Percentiles rank a stretch among this genome's conserved stretches.
Evolutionary conservation across 2,888 invertebrate species (phyloP).

Genomic region (Allophyes oxyacanthae): DNA sequence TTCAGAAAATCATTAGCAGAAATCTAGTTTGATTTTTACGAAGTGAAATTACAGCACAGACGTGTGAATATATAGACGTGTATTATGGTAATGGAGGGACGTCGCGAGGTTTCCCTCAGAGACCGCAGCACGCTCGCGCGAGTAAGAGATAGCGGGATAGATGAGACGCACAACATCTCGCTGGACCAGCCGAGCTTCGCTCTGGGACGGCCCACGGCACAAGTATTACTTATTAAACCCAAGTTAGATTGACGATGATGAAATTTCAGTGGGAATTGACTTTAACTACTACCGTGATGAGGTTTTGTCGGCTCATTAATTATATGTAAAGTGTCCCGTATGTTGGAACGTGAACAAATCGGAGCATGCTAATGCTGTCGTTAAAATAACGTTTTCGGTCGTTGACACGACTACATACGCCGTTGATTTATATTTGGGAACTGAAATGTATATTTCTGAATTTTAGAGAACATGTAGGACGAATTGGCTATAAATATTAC

Average conservation of each 20-base stretch:
- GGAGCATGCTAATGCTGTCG: constrained; percentile 48
- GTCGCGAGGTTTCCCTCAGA: constrained; percentile 76
- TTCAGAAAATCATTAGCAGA: constrained; percentile 24
- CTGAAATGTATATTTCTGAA: constrained; percentile 25
- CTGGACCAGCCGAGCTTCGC: constrained; percentile 76
- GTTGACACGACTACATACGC: constrained; percentile 20
- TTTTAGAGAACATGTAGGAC: constrained; percentile 5
- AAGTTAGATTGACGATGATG: constrained; percentile 88
- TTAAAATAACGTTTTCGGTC: constrained; percentile 44
- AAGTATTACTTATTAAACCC: constrained; percentile 85
- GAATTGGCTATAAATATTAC: too few species aligned
- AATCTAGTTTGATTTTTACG: constrained; percentile 50
- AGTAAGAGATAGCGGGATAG: constrained; percentile 78
- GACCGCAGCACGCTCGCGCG: constrained; percentile 73
- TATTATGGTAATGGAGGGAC: constrained; percentile 74
- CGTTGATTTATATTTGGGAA: constrained; percentile 37
- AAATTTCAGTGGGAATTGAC: constrained; percentile 88
- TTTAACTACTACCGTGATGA: constrained; percentile 82
- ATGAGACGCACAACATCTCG: constrained; percentile 82
- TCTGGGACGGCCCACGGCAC: constrained; percentile 82
- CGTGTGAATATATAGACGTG: constrained; percentile 63
- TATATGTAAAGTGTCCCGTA: constrained; percentile 67
- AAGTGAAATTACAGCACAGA: constrained; percentile 30
- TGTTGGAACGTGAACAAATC: constrained; percentile 59
- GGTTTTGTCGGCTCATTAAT: constrained; percentile 82